Base-by-base conservation (phyloP, 2,113 vertebrate species). In the Herpetotheres cachinnans region DNA sequence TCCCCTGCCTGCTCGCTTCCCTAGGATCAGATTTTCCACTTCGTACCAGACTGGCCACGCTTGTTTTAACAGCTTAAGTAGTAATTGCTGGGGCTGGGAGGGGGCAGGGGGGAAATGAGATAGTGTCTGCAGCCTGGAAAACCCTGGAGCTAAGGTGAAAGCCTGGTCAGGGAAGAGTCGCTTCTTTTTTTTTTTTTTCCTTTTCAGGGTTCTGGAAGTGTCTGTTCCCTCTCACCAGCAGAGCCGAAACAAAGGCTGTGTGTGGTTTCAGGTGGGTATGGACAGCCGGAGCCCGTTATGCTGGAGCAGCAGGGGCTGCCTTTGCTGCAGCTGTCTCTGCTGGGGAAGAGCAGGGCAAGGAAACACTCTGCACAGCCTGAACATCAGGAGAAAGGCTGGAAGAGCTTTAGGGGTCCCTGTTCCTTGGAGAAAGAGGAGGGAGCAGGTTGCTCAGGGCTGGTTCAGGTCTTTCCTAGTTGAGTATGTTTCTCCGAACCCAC, bases 21-120 rank as follows among this genome's bases (percentile, higher is more conserved):
- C 82, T 49, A 16, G 93, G 96, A 96, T 97, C 96, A 94, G 79
- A 95, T 96, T 96, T 97, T 95, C 95, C 96, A 83, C 94, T 96
- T 94, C 93, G 86, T 95, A 96, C 89, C 96, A 94, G 95, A 93
- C 95, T 44, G 84, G 91, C 94, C 91, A 97, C 42, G 91, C 93
- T 97, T 97, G 97, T 97, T 97, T 97, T 96, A 97, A 95, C 96
- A 96, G 96, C 93, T 97, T 94, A 95, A 95, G 85, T 20, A 50
- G 84, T 93, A 92, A 96, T 97, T 96, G 96, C 71, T 7, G 49
- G 77, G 88, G 88, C 76, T 82, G 84, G 89, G 91, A 86, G 89
- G 91, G 96, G 82, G 95, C 56, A 89, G 65, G 86, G 90, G 49
- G 85, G 94, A 92, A 95, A 95, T 91, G 89, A 94, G 95, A 95